Percentiles rank a stretch among this genome's conserved stretches.
Evolutionary conservation across 2,113 vertebrate species (phyloP).

Genomic region (Aleadryas rufinucha): DNA sequence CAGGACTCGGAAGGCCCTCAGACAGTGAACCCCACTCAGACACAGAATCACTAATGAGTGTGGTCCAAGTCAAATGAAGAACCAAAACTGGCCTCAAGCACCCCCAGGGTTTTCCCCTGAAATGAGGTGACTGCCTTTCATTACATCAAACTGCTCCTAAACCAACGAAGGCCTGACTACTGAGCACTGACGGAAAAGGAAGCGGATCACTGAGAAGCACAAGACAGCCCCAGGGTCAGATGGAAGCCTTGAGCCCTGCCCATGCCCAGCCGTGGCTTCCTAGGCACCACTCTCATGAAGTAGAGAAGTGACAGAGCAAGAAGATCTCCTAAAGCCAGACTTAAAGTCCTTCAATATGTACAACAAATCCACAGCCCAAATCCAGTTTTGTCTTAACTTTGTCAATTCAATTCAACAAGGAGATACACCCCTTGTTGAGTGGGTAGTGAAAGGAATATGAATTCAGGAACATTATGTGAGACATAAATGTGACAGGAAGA

Average conservation of each 20-base stretch:
- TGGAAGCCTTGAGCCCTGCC: neutral
- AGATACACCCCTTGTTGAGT: neutral
- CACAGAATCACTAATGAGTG: neutral
- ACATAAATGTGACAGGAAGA: neutral
- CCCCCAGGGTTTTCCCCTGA: neutral
- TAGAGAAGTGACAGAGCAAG: neutral
- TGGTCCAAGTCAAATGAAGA: neutral
- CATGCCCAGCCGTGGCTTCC: neutral
- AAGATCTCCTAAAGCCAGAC: neutral
- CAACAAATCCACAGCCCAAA: neutral
- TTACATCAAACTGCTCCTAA: neutral
- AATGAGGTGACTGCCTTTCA: neutral
- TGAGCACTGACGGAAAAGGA: neutral
- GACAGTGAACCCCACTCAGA: neutral
- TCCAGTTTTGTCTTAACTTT: neutral
- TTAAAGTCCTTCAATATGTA: neutral
- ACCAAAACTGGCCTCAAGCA: neutral
- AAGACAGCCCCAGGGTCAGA: neutral
- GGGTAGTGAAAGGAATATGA: neutral
- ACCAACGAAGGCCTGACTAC: neutral
- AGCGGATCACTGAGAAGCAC: neutral
- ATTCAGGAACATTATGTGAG: neutral
- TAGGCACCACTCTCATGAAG: rapidly evolving
- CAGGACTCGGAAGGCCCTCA: neutral
- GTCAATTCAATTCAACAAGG: neutral